These are phyloP conservation scores for Notamacropus eugenii DNA, from an alignment of 2,797 vertebrate species.

Conservation along the genomic window DNA sequence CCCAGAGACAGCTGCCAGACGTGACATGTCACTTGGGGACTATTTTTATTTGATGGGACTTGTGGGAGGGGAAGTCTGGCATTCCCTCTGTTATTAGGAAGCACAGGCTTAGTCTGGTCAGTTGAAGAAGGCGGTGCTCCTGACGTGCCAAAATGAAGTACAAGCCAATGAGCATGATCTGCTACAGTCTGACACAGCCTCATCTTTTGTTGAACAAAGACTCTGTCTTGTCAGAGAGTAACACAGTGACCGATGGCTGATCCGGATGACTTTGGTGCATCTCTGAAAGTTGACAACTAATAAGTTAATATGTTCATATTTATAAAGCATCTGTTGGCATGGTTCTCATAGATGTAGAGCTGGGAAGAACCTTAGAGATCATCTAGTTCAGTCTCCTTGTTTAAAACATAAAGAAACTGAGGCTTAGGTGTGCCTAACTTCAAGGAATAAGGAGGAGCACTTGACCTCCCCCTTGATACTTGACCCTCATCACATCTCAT, in stretches of 20 bases:
- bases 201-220: slow-evolving; percentile 55
- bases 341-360: background rate
- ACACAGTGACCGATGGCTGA: slow-evolving; percentile 40
- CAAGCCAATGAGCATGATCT: slow-evolving; percentile 25
- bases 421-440: background rate
- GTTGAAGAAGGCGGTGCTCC: background rate
- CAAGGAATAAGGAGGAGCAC: background rate
- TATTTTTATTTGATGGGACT: background rate
- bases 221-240: slow-evolving; percentile 19
- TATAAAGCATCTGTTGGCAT: slow-evolving; percentile 9
- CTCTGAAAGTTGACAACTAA: slow-evolving; percentile 49
- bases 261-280: slow-evolving; percentile 38
- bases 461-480: too few relatives aligned
- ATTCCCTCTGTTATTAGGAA: slow-evolving; percentile 44
- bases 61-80: background rate
- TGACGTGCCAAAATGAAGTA: slow-evolving; percentile 45
- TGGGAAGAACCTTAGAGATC: background rate
- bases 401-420: background rate
- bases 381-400: background rate
- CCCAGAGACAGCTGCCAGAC: background rate
- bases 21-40: background rate
- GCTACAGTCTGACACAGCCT: slow-evolving; percentile 43
- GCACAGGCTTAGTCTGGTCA: slow-evolving; percentile 12
- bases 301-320: slow-evolving; percentile 28
- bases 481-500: background rate